Percentiles rank a stretch among this genome's conserved stretches.
Evolutionary conservation across 2,888 invertebrate species (phyloP).

Genomic region (Dusona sp.): DNA sequence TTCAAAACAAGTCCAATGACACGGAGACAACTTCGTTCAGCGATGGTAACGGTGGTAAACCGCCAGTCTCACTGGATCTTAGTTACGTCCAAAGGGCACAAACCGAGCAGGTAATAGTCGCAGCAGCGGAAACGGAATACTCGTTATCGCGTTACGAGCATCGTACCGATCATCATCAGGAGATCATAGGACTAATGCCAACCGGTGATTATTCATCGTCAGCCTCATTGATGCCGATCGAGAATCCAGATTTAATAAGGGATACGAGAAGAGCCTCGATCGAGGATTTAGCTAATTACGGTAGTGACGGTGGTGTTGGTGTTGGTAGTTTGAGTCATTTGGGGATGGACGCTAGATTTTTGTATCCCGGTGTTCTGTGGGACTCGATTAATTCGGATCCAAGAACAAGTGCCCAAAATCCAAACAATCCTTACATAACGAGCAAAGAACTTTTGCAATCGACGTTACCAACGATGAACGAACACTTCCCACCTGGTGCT

Average conservation of each 20-base stretch:
- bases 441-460: conserved; percentile 84
- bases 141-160: conserved; percentile 85
- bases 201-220: conserved; percentile 91
- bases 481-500: conserved; percentile 87
- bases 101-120: conserved; percentile 64
- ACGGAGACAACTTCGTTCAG: conserved; percentile 81
- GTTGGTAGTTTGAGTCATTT: conserved; percentile 65
- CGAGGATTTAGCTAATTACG: conserved; percentile 86
- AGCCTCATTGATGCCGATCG: conserved; percentile 89
- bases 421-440: conserved; percentile 92
- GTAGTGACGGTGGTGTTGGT: conserved; percentile 77
- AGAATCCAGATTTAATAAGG: conserved; percentile 94
- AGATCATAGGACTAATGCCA: conserved; percentile 79
- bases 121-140: conserved; percentile 85
- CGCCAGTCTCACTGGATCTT: conserved; percentile 79
- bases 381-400: conserved; percentile 86
- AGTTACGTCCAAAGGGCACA: conserved; percentile 81
- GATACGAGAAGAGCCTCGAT: conserved; percentile 87
- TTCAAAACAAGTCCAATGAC: conserved; percentile 74
- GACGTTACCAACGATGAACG: conserved; percentile 76
- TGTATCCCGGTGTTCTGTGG: conserved; percentile 93
- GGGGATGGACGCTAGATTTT: conserved; percentile 79
- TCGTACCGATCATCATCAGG: conserved; percentile 87
- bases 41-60: conserved; percentile 72
- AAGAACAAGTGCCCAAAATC: conserved; percentile 87